Evolutionary conservation across 2,113 vertebrate species (phyloP).

Genomic region (Bubo blakistoni): DNA sequence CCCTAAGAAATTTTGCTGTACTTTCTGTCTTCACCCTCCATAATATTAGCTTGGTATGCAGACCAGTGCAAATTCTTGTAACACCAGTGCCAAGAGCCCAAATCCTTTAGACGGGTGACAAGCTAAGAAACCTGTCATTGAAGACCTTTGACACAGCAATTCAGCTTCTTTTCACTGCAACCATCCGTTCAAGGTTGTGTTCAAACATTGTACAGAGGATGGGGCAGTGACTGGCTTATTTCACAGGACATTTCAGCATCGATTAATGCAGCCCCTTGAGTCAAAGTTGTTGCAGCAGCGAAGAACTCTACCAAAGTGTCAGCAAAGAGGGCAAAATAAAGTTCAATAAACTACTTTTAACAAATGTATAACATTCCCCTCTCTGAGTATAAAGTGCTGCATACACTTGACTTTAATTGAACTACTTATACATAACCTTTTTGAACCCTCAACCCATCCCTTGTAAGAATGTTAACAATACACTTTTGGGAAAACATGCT

Average conservation of each 20-base stretch:
- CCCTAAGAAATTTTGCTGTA: background rate
- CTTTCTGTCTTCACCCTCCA: background rate
- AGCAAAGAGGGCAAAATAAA: background rate
- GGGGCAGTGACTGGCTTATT: background rate
- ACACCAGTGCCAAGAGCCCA: background rate
- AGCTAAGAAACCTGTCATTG: background rate
- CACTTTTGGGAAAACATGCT: background rate
- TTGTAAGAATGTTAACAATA: background rate
- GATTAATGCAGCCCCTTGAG: background rate
- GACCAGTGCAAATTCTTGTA: background rate
- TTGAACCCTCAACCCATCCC: background rate
- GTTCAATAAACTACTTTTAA: background rate
- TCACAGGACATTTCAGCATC: background rate
- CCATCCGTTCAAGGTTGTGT: background rate
- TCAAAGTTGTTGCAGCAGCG: background rate
- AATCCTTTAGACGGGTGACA: background rate
- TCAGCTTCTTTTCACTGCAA: background rate
- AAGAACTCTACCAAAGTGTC: background rate
- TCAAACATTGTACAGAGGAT: background rate
- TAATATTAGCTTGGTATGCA: background rate
- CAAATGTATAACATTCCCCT: background rate
- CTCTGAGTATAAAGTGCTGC: background rate
- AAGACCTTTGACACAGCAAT: background rate
- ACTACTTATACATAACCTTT: background rate
- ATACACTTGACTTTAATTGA: background rate